Percentiles rank a stretch among this genome's conserved stretches.
These are phyloP conservation scores for Bufotes viridis DNA, from an alignment of 2,797 vertebrate genomes.

Conservation along the genomic window DNA sequence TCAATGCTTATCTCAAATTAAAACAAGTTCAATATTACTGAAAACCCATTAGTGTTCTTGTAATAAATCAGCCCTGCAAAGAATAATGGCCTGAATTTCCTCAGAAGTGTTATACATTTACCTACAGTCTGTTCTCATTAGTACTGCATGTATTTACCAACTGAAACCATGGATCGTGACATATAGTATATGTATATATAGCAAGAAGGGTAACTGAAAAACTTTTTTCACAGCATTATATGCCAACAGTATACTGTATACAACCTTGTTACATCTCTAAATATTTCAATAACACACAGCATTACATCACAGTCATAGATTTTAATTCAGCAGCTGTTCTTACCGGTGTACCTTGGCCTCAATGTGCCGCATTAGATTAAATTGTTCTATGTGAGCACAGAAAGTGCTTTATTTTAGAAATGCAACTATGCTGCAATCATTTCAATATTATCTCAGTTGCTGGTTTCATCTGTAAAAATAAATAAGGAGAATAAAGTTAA, in stretches of 20 bases:
- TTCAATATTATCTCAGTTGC: conserved; percentile 37
- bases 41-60: neutral
- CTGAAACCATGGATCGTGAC: neutral
- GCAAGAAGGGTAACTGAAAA: neutral
- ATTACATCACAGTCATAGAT: conserved; percentile 39
- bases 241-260: neutral
- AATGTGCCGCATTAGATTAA: conserved; percentile 59
- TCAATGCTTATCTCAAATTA: too few relatives aligned
- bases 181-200: neutral
- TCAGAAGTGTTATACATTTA: neutral
- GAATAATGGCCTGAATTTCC: neutral
- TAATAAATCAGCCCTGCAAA: neutral
- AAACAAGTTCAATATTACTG: neutral
- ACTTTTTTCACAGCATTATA: neutral
- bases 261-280: conserved; percentile 13
- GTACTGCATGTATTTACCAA: neutral
- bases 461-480: conserved; percentile 45
- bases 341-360: conserved; percentile 50
- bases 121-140: neutral
- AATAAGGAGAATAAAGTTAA: conserved; percentile 34
- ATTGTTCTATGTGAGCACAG: conserved; percentile 52
- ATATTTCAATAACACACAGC: conserved; percentile 35
- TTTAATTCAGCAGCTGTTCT: conserved; percentile 54
- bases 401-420: conserved; percentile 47
- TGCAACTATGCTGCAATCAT: conserved; percentile 28